phyloP scores from a whole-genome alignment of 1,140 invertebrate genomes.

The Neuroterus valhalla region DNA sequence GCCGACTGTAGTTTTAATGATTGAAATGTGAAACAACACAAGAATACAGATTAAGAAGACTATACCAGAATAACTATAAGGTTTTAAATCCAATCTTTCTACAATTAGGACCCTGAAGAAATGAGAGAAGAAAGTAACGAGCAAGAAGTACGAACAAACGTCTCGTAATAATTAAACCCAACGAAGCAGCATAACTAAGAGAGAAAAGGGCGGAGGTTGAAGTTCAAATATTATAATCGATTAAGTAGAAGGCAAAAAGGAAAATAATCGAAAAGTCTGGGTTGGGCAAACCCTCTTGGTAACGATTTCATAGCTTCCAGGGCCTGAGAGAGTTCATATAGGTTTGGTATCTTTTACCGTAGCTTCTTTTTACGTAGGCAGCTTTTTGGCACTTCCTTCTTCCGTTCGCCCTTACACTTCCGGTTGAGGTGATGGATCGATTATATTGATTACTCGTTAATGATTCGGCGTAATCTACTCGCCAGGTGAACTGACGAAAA shows the following conservation, averaged over 20 bases:
- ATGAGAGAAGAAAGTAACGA: conserved; percentile 21
- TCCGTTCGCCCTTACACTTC: neutral
- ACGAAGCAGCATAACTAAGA: conserved; percentile 22
- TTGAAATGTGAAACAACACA: neutral
- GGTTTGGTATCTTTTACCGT: conserved; percentile 6
- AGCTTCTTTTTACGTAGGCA: neutral
- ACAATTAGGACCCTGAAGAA: neutral
- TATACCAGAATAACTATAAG: conserved; percentile 1
- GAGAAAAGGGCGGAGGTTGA: neutral
- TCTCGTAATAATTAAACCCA: conserved; percentile 17
- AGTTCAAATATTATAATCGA: conserved; percentile 29
- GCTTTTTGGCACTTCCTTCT: neutral
- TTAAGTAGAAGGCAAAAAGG: neutral
- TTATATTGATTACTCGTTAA: conserved; percentile 15
- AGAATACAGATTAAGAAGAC: neutral
- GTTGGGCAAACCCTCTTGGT: neutral
- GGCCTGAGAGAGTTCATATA: neutral
- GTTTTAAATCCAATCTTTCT: conserved; percentile 1
- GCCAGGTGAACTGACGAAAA: neutral
- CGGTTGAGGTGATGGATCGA: conserved; percentile 5
- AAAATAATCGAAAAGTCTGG: conserved; percentile 3
- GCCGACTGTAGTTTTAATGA: neutral
- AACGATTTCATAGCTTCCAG: neutral
- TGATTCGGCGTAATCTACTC: neutral
- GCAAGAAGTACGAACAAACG: conserved; percentile 2